A percentile compares a stretch with the other conserved stretches of the same genome.
Conservation (phyloP, 2,797 vertebrate species). For the Pitangus sulphuratus region DNA sequence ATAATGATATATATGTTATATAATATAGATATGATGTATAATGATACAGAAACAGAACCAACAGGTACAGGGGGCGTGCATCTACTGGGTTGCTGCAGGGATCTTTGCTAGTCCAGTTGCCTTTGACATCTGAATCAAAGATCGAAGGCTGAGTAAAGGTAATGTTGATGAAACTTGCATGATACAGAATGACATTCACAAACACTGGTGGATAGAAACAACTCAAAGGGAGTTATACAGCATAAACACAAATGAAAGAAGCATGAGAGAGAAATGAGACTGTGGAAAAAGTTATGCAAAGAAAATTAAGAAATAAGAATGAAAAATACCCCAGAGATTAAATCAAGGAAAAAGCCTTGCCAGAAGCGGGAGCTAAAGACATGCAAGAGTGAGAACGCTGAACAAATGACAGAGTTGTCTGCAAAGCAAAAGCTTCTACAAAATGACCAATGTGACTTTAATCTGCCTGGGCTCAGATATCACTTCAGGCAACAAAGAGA, state of each 20-base stretch:
- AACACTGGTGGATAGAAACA: background rate
- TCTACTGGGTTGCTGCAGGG: background rate
- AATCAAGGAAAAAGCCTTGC: background rate
- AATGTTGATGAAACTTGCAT: background rate
- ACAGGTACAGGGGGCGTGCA: background rate
- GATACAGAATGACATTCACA: background rate
- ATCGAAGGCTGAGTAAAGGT: background rate
- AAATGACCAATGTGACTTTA: background rate
- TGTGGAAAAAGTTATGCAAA: background rate
- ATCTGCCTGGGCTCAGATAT: background rate
- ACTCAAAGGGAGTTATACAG: background rate
- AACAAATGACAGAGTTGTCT: background rate
- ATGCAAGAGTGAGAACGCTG: background rate
- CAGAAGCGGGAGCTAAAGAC: background rate
- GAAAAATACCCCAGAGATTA: background rate
- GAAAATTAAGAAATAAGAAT: background rate
- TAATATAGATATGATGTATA: background rate
- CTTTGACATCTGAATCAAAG: background rate
- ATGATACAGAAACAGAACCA: background rate
- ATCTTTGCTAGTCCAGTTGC: background rate
- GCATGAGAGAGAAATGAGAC: background rate
- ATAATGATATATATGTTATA: background rate
- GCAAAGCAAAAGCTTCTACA: background rate
- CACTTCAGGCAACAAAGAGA: background rate
- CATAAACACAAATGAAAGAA: background rate